A percentile compares a stretch with the other conserved stretches of the same genome.
These are phyloP conservation scores for Heliconius hermathena DNA, from an alignment of 1,140 invertebrate species.

Conservation along the genomic window DNA sequence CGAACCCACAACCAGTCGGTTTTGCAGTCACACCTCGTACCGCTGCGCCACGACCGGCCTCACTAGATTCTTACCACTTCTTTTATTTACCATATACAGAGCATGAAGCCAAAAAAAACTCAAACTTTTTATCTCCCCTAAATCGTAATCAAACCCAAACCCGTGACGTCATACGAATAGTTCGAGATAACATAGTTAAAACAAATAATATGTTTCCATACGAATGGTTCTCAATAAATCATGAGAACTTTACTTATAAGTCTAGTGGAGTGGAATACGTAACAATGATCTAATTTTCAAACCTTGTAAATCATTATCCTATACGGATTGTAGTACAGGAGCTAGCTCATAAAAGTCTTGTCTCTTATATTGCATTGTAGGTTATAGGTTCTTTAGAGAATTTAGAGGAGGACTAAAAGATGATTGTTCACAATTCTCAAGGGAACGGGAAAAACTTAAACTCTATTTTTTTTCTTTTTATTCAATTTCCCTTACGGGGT, in stretches of 20 bases:
- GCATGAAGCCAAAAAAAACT: too few relatives aligned
- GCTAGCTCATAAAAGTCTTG: not conserved
- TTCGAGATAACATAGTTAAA: not conserved
- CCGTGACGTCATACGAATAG: not conserved
- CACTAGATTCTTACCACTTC: too few relatives aligned
- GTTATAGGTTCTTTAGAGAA: not conserved
- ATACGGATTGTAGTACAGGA: constrained; percentile 12
- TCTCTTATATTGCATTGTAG: not conserved
- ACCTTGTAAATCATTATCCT: constrained; percentile 27
- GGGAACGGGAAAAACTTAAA: too few relatives aligned
- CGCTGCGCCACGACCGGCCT: too few relatives aligned
- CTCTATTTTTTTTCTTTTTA: too few relatives aligned
- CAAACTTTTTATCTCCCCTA: too few relatives aligned
- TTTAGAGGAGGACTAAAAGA: too few relatives aligned
- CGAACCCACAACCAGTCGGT: too few relatives aligned
- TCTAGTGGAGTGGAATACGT: constrained; percentile 16
- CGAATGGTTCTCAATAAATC: constrained; percentile 20
- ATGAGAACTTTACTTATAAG: constrained; percentile 18
- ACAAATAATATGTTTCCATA: not conserved
- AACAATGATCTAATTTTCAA: constrained; percentile 32
- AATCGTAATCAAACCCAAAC: not conserved
- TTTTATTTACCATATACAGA: too few relatives aligned
- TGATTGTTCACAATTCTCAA: too few relatives aligned
- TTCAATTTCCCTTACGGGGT: too few relatives aligned
- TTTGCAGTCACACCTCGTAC: too few relatives aligned